Evolutionary conservation across 2,113 vertebrate species (phyloP), one percentile per base, ranked within the genome.

Genomic region (Oreochromis niloticus): DNA sequence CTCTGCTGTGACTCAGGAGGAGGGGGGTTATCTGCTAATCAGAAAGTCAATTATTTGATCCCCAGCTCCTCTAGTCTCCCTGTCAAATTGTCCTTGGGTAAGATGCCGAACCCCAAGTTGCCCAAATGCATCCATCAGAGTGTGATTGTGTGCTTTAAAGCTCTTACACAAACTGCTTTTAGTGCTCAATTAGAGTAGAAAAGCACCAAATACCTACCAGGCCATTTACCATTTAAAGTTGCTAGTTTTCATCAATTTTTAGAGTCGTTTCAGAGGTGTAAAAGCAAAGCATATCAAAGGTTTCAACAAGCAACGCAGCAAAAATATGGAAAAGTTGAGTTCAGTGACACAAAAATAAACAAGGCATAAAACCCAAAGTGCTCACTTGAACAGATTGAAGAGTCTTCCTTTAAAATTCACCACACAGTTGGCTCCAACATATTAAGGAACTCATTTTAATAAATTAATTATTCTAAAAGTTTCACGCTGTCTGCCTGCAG

Each of bases 231-330:
- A 22, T 41, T 22, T 39, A 22, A 68, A 68, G 36, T 0, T 43
- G 63, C n/a, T 24, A 16, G 24, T 71, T 71, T 71, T 71, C 36
- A 43, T 43, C n/a, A 71, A 6, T 24, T 71, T 43, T 71, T 43
- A 71, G n/a, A 71, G 43, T 27, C 1, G 0, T 73, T 27, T 27
- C 3, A 71, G 39, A 27, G 39, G 39, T 17, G 5, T 24, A 43
- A 43, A 43, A 43, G 12, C 7, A 43, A 71, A 24, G 13, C 66
- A 71, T 43, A 71, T 6, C 2, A 71, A 43, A 71, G 2, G 39
- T 43, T 71, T 0, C 12, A 43, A 43, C 39, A 71, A 71, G 7
- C 7, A 71, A 24, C 36, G 9, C 4, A 71, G n/a, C 36, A 2
- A 43, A 71, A 71, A 71, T 43, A 43, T 43, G 66, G 36, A 71